Percentiles rank a stretch among this genome's conserved stretches.
Evolutionary conservation across 2,797 vertebrate species (phyloP).

Genomic region (Platalea minor): DNA sequence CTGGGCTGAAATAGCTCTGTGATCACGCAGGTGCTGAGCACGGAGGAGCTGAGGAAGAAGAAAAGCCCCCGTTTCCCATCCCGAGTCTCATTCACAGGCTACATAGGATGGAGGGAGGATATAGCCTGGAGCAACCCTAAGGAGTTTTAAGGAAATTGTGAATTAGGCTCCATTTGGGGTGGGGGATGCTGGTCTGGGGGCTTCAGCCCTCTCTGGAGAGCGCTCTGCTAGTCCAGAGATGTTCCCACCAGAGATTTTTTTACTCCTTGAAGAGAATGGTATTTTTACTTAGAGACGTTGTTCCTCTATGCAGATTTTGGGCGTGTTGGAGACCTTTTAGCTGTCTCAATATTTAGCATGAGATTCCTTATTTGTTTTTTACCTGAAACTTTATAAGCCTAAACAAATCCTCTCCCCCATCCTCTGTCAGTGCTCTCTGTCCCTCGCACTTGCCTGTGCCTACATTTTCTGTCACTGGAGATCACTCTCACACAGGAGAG

Average conservation of each 20-base stretch:
- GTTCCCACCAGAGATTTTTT: background rate
- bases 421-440: too few species aligned
- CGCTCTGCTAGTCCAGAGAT: background rate
- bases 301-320: background rate
- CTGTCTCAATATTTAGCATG: background rate
- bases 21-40: accelerated
- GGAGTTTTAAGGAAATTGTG: background rate
- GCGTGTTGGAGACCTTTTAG: background rate
- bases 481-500: too few species aligned
- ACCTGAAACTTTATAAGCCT: background rate
- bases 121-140: background rate
- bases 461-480: too few species aligned
- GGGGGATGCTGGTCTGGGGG: background rate
- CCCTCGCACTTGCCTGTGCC: background rate
- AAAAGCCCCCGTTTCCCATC: background rate
- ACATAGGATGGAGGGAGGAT: background rate
- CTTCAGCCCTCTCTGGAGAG: background rate
- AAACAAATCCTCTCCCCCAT: background rate
- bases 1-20: background rate
- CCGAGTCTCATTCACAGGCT: background rate
- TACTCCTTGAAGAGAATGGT: background rate
- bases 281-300: background rate
- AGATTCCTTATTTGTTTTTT: background rate
- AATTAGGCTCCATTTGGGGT: background rate
- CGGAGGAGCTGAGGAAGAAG: accelerated